Percentiles rank a stretch among this genome's conserved stretches.
Evolutionary conservation across 2,888 invertebrate genomes (phyloP).

Genomic region (Eucera pruinosa): DNA sequence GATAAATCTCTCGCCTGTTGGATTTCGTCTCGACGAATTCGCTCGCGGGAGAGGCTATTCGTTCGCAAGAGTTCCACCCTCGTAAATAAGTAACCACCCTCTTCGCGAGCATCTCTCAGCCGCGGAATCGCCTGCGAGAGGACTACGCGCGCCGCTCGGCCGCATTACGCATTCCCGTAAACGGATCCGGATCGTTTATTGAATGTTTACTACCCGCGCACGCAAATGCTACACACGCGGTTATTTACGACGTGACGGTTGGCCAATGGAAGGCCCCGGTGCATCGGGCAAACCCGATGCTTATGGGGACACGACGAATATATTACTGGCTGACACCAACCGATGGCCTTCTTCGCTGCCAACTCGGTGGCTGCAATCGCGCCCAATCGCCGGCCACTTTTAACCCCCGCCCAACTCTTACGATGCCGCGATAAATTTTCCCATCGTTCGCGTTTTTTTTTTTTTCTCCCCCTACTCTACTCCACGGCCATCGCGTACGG

Average conservation of each 20-base stretch:
- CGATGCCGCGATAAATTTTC: constrained; percentile 34
- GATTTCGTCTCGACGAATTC: too few relatives aligned
- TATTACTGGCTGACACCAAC: constrained; percentile 38
- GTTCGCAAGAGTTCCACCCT: neutral
- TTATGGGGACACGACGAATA: constrained; percentile 45
- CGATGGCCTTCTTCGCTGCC: constrained; percentile 41
- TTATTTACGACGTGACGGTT: constrained; percentile 74
- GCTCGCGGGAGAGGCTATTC: neutral
- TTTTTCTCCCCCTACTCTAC: neutral
- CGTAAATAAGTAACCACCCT: constrained; percentile 20
- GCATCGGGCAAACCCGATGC: constrained; percentile 62
- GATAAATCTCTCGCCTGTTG: constrained; percentile 15
- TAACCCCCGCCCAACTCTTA: constrained; percentile 5
- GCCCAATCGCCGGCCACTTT: constrained; percentile 16
- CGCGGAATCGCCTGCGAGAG: too few relatives aligned
- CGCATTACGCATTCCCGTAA: constrained; percentile 76
- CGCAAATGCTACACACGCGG: constrained; percentile 45
- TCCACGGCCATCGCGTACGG: too few relatives aligned
- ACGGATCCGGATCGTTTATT: constrained; percentile 80
- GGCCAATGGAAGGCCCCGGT: constrained; percentile 62
- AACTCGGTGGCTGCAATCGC: constrained; percentile 27
- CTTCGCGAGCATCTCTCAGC: too few relatives aligned
- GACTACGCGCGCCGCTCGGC: constrained; percentile 25
- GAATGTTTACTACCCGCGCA: constrained; percentile 78
- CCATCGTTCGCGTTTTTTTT: too few relatives aligned